Conservation (phyloP, 1,140 invertebrate genomes). For the Bilobella aurantiaca region DNA sequence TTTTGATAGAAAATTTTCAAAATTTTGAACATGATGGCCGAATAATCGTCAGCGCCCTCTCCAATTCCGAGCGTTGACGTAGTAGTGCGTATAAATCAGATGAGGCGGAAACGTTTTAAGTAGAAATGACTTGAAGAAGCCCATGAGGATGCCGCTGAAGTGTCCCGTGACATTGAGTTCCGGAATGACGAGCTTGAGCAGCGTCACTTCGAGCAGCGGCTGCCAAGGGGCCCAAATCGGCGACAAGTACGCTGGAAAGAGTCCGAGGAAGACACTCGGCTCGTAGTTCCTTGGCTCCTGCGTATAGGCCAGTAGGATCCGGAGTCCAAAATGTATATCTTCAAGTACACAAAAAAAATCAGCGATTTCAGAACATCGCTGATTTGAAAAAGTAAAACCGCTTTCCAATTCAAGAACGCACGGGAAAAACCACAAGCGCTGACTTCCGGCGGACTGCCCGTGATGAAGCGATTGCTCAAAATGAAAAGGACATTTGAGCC, state of each 20-base stretch:
- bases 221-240: conserved; percentile 9
- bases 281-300: neutral
- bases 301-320: neutral
- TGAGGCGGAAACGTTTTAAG: neutral
- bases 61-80: neutral
- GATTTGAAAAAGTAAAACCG: neutral
- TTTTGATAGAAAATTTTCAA: neutral
- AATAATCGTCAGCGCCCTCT: neutral
- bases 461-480: neutral
- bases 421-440: neutral
- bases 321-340: neutral
- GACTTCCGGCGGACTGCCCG: neutral
- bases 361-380: too few species aligned
- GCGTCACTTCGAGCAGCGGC: conserved; percentile 9
- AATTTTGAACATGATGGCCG: too few species aligned
- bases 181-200: neutral
- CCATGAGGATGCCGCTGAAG: neutral
- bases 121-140: neutral
- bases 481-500: neutral
- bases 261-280: neutral
- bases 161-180: neutral
- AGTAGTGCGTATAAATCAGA: neutral
- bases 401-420: neutral
- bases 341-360: too few species aligned
- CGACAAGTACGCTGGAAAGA: conserved; percentile 7